phyloP scores from a whole-genome alignment of 2,113 vertebrate species.

The Ailurus styani region DNA sequence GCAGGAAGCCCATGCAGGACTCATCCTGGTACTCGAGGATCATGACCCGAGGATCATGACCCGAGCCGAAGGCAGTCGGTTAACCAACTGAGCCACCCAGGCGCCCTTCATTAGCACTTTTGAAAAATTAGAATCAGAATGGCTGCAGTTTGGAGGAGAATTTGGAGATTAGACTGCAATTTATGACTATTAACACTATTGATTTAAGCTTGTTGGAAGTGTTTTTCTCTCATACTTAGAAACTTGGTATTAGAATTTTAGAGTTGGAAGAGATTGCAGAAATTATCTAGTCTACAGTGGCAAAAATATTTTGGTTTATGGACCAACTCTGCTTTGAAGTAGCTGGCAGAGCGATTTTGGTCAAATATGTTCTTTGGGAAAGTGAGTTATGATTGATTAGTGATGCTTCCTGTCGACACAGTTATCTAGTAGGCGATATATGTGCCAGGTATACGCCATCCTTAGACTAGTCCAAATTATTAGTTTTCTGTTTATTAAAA shows the following conservation, averaged over 20 bases:
- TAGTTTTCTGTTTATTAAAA: background rate
- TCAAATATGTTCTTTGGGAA: slow-evolving; percentile 3
- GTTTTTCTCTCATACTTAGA: background rate
- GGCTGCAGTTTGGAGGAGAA: slow-evolving; percentile 29
- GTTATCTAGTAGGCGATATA: background rate
- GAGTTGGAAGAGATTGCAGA: slow-evolving; percentile 10
- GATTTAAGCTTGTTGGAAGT: background rate
- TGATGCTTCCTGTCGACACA: background rate
- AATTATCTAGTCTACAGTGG: slow-evolving; percentile 10
- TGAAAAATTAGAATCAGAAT: slow-evolving; percentile 20
- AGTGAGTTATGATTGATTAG: background rate
- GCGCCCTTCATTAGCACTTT: background rate
- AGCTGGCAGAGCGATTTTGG: slow-evolving; percentile 29
- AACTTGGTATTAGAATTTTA: slow-evolving; percentile 45
- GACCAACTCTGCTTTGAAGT: slow-evolving; percentile 2
- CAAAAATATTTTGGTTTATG: slow-evolving; percentile 32
- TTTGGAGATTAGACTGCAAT: slow-evolving; percentile 8
- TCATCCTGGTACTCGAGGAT: too few relatives aligned
- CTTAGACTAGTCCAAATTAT: slow-evolving; percentile 24
- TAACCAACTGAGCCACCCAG: too few relatives aligned
- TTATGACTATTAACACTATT: background rate
- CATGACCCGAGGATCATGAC: too few relatives aligned
- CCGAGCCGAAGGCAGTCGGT: too few relatives aligned
- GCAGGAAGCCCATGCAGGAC: too few relatives aligned
- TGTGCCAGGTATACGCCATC: background rate